Conservation (phyloP, 1,140 invertebrate species). For the Pseudomyrmex pallidus region DNA sequence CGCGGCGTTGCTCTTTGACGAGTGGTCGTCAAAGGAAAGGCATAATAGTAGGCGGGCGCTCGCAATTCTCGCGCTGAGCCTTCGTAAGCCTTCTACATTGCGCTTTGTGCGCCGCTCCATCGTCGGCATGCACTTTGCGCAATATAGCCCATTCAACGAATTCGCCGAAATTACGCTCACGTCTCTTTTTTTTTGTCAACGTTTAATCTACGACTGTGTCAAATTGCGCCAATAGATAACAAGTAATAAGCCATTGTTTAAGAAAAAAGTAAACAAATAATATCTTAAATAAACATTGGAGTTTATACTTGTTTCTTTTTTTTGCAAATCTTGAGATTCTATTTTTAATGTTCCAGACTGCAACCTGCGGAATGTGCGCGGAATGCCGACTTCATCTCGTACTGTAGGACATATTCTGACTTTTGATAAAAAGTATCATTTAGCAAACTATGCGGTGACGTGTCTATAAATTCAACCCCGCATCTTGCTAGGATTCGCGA, state of each 20-base stretch:
- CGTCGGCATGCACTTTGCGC: neutral
- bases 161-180: neutral
- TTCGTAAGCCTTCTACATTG: conserved; percentile 18
- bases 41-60: conserved; percentile 20
- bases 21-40: conserved; percentile 45
- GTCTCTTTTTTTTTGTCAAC: neutral
- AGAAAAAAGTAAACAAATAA: neutral
- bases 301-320: neutral
- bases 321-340: neutral
- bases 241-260: too few species aligned
- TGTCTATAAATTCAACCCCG: conserved; percentile 41
- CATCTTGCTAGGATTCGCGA: conserved; percentile 45
- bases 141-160: conserved; percentile 12
- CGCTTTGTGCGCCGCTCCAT: conserved; percentile 7
- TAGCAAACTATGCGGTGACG: conserved; percentile 15
- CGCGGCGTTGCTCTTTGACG: conserved; percentile 56
- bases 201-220: too few species aligned
- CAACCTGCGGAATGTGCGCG: neutral
- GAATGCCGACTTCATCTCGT: conserved; percentile 28
- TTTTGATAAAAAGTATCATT: conserved; percentile 58
- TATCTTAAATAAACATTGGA: neutral
- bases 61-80: conserved; percentile 44
- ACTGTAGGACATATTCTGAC: neutral
- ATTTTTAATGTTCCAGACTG: conserved; percentile 26
- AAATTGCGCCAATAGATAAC: neutral